These are phyloP conservation scores for Scartelaos histophorus DNA, from an alignment of 2,113 vertebrate genomes.

Conservation along the genomic window DNA sequence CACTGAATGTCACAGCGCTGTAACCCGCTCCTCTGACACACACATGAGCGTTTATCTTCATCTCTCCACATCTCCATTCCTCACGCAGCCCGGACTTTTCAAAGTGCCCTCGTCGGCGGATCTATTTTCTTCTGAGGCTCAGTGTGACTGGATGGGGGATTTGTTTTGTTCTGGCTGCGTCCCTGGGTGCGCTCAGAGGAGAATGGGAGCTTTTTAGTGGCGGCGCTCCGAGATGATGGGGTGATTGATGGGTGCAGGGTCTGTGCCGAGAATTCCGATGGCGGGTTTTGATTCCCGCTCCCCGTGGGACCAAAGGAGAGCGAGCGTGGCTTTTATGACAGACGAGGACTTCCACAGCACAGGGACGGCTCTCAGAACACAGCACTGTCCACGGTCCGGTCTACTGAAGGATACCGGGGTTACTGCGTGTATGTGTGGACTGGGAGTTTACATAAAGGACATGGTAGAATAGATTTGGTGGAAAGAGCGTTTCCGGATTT, in stretches of 20 bases:
- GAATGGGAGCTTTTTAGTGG: constrained; percentile 57
- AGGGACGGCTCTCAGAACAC: background rate
- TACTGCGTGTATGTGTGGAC: background rate
- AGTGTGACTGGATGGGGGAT: constrained; percentile 64
- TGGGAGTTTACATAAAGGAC: background rate
- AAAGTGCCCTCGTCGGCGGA: constrained; percentile 47
- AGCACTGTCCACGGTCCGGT: background rate
- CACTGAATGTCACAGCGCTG: no score
- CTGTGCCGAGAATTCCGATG: constrained; percentile 71
- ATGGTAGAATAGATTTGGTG: background rate
- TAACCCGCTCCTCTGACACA: background rate
- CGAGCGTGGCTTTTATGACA: constrained; percentile 56
- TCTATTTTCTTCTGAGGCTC: constrained; percentile 50
- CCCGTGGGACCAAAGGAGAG: constrained; percentile 51
- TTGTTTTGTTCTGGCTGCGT: constrained; percentile 68
- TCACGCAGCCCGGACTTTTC: constrained; percentile 41
- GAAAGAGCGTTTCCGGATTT: background rate
- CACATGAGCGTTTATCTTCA: background rate
- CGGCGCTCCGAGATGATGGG: constrained; percentile 53
- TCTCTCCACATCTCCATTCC: constrained; percentile 21
- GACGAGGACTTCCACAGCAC: constrained; percentile 37
- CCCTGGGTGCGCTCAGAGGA: constrained; percentile 56
- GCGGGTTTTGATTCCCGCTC: constrained; percentile 60
- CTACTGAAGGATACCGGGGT: background rate
- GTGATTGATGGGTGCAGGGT: constrained; percentile 70